Conservation (phyloP, 2,888 invertebrate genomes). For the Choristoneura rosaceana region DNA sequence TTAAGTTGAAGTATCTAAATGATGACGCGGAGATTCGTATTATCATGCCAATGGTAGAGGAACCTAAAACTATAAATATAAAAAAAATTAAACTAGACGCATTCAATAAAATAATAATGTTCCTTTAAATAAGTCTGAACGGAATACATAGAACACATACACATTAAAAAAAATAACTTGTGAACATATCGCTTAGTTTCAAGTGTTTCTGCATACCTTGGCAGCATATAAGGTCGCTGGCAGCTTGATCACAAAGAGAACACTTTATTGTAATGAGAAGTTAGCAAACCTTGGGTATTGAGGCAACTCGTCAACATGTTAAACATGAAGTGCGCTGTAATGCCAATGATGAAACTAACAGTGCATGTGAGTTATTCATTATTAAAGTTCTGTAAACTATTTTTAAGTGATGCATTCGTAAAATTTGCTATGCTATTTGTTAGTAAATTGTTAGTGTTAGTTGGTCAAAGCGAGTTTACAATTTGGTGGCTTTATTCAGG, state of each 20-base stretch:
- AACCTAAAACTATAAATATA: conserved; percentile 11
- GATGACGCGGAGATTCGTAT: conserved; percentile 7
- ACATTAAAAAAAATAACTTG: conserved; percentile 47
- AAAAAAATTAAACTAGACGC: conserved; percentile 26
- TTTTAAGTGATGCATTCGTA: background rate
- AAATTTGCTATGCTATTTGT: background rate
- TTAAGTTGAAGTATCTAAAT: conserved; percentile 18
- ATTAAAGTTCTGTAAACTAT: background rate
- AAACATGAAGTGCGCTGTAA: conserved; percentile 17
- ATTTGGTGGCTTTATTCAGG: conserved; percentile 3
- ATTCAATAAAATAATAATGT: conserved; percentile 24
- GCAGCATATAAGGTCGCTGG: conserved; percentile 85
- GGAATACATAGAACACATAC: conserved; percentile 45
- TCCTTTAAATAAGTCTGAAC: conserved; percentile 36
- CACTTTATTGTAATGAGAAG: conserved; percentile 56
- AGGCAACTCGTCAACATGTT: conserved; percentile 5
- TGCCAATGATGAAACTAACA: conserved; percentile 34
- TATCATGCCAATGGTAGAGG: conserved; percentile 26
- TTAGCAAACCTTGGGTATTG: conserved; percentile 20
- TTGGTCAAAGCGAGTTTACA: conserved; percentile 17
- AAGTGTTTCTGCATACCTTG: conserved; percentile 77
- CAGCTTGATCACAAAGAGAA: conserved; percentile 81
- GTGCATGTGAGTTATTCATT: conserved; percentile 16
- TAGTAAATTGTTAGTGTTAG: conserved; percentile 10
- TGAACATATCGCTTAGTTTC: conserved; percentile 48